phyloP scores from a whole-genome alignment of 2,113 vertebrate species.

The Chaetops frenatus region DNA sequence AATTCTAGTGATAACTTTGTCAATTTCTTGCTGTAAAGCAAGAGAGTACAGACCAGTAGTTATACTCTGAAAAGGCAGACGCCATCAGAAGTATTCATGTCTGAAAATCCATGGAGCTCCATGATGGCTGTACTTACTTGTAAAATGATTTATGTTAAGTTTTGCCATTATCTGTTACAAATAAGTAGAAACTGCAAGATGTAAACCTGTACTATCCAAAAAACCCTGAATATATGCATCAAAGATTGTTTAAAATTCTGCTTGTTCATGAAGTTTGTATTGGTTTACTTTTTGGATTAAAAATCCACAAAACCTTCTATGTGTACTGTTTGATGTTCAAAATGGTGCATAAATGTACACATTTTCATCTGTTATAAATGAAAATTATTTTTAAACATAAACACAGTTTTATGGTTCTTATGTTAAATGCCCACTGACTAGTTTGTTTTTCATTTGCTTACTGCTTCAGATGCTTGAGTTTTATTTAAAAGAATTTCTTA shows the following conservation, averaged over 20 bases:
- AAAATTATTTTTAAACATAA: conserved; percentile 56
- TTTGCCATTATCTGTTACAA: conserved; percentile 62
- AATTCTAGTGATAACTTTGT: conserved; percentile 45
- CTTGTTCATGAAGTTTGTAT: conserved; percentile 65
- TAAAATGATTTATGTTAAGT: conserved; percentile 58
- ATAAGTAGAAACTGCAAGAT: conserved; percentile 42
- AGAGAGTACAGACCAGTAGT: conserved; percentile 36
- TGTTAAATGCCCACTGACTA: conserved; percentile 40
- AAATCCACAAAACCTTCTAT: conserved; percentile 7
- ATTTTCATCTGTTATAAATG: conserved; percentile 56
- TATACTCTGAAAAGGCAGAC: conserved; percentile 39
- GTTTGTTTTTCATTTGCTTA: conserved; percentile 57
- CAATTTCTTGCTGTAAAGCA: conserved; percentile 60
- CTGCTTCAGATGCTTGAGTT: neutral
- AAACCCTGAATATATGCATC: conserved; percentile 41
- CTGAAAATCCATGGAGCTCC: conserved; percentile 58
- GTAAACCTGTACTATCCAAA: conserved; percentile 30
- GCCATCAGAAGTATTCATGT: conserved; percentile 37
- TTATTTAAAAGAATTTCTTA: neutral
- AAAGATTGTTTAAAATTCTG: conserved; percentile 56
- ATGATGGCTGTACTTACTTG: conserved; percentile 50
- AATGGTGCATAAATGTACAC: conserved; percentile 62
- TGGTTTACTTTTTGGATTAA: conserved; percentile 41
- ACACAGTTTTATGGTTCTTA: conserved; percentile 56
- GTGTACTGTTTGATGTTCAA: conserved; percentile 69